Conservation (phyloP, 2,113 vertebrate species). For the Takifugu bimaculatus region DNA sequence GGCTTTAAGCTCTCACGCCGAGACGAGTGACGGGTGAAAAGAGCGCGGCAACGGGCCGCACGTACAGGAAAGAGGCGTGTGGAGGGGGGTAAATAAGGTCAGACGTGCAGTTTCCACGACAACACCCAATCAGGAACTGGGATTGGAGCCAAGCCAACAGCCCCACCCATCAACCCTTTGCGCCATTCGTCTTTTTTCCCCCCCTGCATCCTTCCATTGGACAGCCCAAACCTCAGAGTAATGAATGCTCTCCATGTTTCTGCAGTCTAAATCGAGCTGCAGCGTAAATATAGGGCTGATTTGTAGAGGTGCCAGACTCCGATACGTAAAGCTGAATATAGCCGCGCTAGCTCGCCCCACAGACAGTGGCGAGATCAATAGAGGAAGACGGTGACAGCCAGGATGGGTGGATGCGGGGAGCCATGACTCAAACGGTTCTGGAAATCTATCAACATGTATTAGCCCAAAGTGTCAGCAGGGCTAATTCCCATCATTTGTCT, state of each 20-base stretch:
- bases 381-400: constrained; percentile 11
- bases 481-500: constrained; percentile 51
- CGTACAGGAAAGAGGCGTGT: constrained; percentile 7
- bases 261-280: constrained; percentile 63
- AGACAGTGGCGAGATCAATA: constrained; percentile 15
- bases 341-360: constrained; percentile 26
- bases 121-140: constrained; percentile 61
- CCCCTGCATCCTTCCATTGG: constrained; percentile 30
- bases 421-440: constrained; percentile 37
- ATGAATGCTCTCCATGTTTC: constrained; percentile 68
- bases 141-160: constrained; percentile 57
- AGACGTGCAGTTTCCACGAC: constrained; percentile 68
- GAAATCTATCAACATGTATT: constrained; percentile 46
- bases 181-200: constrained; percentile 34
- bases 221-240: constrained; percentile 71
- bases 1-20: constrained; percentile 19
- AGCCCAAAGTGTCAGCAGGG: constrained; percentile 24
- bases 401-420: constrained; percentile 42
- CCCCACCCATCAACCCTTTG: constrained; percentile 45
- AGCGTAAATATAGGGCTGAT: constrained; percentile 60
- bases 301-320: constrained; percentile 54
- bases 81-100: constrained; percentile 65
- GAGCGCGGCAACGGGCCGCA: constrained; percentile 18
- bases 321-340: constrained; percentile 39
- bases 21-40: constrained; percentile 15